Evolutionary conservation across 2,888 invertebrate genomes (phyloP).

Genomic region (Metalampra italica): DNA sequence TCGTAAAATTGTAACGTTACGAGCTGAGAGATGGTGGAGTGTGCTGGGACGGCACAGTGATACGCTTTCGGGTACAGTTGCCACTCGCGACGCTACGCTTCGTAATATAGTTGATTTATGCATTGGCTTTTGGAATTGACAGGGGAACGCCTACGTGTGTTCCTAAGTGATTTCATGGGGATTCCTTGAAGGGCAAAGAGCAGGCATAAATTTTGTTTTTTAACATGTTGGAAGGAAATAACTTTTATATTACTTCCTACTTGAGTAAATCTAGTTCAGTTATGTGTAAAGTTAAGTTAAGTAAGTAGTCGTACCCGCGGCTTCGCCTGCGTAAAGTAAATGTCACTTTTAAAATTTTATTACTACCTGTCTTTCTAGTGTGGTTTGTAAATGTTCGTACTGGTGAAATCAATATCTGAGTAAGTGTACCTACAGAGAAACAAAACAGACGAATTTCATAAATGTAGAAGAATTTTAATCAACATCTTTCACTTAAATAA

Average conservation of each 20-base stretch:
- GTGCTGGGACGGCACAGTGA: constrained; percentile 70
- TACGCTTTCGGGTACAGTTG: constrained; percentile 62
- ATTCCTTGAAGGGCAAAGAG: neutral
- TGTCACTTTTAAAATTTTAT: no score
- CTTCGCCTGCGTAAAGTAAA: neutral
- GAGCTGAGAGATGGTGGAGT: constrained; percentile 67
- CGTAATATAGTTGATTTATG: constrained; percentile 58
- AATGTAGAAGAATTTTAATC: no score
- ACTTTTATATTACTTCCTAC: neutral
- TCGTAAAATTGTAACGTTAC: constrained; percentile 77
- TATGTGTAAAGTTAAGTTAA: neutral
- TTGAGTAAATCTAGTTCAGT: neutral
- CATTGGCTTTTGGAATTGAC: constrained; percentile 45
- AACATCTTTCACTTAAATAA: no score
- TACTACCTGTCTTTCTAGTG: no score
- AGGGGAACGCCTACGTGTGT: constrained; percentile 19
- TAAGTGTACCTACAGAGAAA: no score
- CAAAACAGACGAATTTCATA: no score
- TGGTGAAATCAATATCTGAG: no score
- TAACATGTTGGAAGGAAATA: neutral
- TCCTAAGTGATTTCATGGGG: constrained; percentile 8
- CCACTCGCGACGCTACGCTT: constrained; percentile 30
- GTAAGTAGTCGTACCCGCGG: neutral
- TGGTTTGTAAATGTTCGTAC: no score
- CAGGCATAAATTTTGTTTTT: neutral